Base-by-base conservation (phyloP, 2,113 vertebrate species). In the Colius striatus region DNA sequence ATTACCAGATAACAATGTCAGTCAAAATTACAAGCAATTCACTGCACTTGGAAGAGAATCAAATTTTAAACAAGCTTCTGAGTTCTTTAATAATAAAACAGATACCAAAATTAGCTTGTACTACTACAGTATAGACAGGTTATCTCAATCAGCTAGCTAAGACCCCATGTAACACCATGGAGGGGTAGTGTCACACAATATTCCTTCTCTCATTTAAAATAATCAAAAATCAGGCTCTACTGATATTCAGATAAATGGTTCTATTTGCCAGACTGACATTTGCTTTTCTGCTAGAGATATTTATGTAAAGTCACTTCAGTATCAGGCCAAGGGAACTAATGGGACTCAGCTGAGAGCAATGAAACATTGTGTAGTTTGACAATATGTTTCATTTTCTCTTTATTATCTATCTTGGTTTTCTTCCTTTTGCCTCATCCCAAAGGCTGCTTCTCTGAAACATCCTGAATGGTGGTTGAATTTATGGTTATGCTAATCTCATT, bases 1-100 rank as follows among this genome's bases (percentile, higher is more conserved):
- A 92, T 88, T 86, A 66, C 19, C 57, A 93, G 76, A 75, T 38
- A 92, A 61, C 30, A 73, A 43, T 43, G 43, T 51, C 93, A 90
- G 57, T 95, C 83, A 91, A 89, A 90, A 95, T 96, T 92, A 89
- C n/a, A 80, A 1, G 5, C 68, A 90, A 96, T 93, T 86, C 84
- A 90, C 30, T 93, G 53, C 76, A 90, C 48, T 93, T 92, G 68
- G 53, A 86, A 89, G 55, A 58, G 4, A 83, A 47, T 79, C 36
- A 68, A 51, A 71, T 27, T 61, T 90, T 80, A 23, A 73, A n/a
- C 6, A 23, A 88, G n/a, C 55, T 62, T 80, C 32, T 45, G 57
- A 83, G 68, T 53, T 50, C 22, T 83, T 90, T 66, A 60, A 67
- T 14, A 53, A 62, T 90, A 84, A 73, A 84, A 84, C 29, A 9